phyloP scores from a whole-genome alignment of 2,113 vertebrate species.

The Tympanuchus pallidicinctus region DNA sequence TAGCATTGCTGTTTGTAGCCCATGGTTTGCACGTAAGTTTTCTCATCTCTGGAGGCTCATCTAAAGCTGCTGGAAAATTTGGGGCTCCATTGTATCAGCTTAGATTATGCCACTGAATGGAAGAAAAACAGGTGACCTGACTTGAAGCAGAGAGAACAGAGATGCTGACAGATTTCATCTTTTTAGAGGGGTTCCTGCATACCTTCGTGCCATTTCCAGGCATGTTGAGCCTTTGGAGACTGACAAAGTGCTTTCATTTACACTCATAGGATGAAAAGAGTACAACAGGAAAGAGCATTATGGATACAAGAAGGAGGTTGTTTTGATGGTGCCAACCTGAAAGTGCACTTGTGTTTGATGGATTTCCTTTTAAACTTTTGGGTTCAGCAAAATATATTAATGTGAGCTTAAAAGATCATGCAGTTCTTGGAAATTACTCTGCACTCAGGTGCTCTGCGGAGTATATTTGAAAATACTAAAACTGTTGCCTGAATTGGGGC shows the following conservation, averaged over 20 bases:
- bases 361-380: conserved; percentile 5
- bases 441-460: background rate
- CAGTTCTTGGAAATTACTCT: background rate
- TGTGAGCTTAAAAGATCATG: background rate
- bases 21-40: background rate
- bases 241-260: background rate
- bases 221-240: background rate
- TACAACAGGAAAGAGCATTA: background rate
- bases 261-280: background rate
- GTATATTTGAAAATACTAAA: background rate
- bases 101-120: background rate
- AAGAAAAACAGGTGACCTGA: background rate
- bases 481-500: background rate
- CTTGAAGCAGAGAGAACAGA: background rate
- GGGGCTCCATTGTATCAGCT: background rate
- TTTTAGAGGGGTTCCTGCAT: background rate
- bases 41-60: background rate
- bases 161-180: background rate
- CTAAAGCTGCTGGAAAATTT: background rate
- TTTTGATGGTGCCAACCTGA: background rate
- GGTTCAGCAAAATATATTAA: background rate
- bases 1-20: background rate
- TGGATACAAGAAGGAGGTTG: background rate
- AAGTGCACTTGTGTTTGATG: background rate
- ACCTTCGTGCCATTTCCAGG: background rate